Conservation (phyloP, 1,140 invertebrate species). For the Solenopsis invicta region DNA sequence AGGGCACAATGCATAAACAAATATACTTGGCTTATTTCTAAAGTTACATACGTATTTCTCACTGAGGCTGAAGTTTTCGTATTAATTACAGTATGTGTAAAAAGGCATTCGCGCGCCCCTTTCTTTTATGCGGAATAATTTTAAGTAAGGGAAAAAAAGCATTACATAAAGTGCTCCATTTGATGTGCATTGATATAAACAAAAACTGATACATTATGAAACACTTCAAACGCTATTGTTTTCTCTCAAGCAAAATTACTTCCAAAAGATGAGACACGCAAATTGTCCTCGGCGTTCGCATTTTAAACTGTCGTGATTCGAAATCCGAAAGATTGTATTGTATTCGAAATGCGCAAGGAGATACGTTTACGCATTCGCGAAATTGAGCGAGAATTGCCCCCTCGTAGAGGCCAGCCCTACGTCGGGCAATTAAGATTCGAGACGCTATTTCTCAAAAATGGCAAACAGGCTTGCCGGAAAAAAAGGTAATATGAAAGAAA, state of each 20-base stretch:
- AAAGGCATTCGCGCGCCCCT: background rate
- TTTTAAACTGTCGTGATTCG: background rate
- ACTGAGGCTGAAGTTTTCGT: slow-evolving; percentile 50
- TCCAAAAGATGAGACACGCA: background rate
- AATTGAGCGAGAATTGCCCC: background rate
- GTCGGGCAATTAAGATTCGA: slow-evolving; percentile 1
- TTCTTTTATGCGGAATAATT: background rate
- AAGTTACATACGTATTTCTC: slow-evolving; percentile 63
- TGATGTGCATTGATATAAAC: slow-evolving; percentile 29
- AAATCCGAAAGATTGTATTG: background rate
- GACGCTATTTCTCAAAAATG: background rate
- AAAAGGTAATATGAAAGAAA: background rate
- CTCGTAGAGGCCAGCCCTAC: background rate
- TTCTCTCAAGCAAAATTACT: background rate
- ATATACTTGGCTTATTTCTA: slow-evolving; percentile 44
- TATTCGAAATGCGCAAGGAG: background rate
- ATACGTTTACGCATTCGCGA: background rate
- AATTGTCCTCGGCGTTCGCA: background rate
- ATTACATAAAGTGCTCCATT: slow-evolving; percentile 4
- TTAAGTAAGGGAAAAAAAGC: background rate
- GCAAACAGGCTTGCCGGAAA: background rate
- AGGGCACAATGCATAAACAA: slow-evolving; percentile 26
- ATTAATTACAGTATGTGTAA: background rate
- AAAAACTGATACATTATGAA: slow-evolving; percentile 6
- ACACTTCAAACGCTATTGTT: background rate